Percentiles rank a stretch among this genome's conserved stretches.
Conservation (phyloP, 2,797 vertebrate genomes). For the Enteromius afrohamiltoni region DNA sequence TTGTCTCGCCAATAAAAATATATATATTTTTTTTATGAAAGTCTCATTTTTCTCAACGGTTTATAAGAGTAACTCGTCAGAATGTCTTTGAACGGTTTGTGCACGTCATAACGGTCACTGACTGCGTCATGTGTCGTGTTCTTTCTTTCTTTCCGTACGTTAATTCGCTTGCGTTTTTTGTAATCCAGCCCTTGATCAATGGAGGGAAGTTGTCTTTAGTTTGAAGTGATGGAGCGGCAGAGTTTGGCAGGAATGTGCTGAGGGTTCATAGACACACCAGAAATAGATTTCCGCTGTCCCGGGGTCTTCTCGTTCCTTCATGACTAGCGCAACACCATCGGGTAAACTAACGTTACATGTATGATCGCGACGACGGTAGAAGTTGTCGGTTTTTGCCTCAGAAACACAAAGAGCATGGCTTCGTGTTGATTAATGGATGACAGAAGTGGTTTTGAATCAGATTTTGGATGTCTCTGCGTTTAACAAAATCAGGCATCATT, state of each 20-base stretch:
- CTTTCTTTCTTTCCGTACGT: neutral
- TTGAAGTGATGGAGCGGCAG: conserved; percentile 23
- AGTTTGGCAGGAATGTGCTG: conserved; percentile 50
- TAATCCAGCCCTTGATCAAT: conserved; percentile 53
- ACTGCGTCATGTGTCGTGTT: conserved; percentile 18
- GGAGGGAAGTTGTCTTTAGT: conserved; percentile 65
- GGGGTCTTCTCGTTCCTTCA: conserved; percentile 20
- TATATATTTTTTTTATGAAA: neutral
- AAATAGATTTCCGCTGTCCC: conserved; percentile 36
- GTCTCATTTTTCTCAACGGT: neutral
- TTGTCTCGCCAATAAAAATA: no score
- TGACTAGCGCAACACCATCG: conserved; percentile 17
- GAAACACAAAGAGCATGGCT: neutral
- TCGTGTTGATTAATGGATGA: neutral
- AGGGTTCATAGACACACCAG: conserved; percentile 38
- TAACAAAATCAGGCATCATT: neutral
- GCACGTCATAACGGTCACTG: conserved; percentile 13
- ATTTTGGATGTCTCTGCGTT: neutral
- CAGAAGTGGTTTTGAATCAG: neutral
- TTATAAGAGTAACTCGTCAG: no score
- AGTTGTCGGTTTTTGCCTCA: neutral
- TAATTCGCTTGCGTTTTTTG: neutral
- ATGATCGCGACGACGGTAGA: neutral
- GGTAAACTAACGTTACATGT: neutral
- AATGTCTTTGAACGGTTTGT: neutral